Base-by-base conservation (phyloP, 1,140 invertebrate genomes). In the Drosophila repleta region DNA sequence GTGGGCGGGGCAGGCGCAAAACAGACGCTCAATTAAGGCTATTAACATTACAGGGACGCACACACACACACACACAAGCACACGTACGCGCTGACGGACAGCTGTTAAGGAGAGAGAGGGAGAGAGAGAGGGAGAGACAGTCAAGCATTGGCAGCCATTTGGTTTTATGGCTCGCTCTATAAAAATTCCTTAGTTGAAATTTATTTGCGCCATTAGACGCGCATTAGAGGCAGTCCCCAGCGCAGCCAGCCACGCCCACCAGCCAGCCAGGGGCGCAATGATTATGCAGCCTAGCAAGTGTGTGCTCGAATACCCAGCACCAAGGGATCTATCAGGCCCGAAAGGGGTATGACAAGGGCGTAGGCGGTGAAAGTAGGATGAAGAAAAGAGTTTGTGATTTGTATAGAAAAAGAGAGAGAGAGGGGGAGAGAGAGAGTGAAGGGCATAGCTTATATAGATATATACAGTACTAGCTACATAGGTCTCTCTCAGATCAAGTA, bases 161-260 rank as follows among this genome's bases (percentile, higher is more conserved):
- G 71, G 74, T 85, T 85, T 85, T 87, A 85, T 85, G 78, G 68
- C 74, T 74, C 84, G 83, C 79, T 83, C 79, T 88, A 88, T 88
- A 88, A 88, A 88, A 88, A 88, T 88, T 88, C 83, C 83, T 88
- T 88, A 88, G 83, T 88, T 88, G 83, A 88, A 88, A 88, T 88
- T 88, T 88, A 88, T 88, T 88, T 88, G 84, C 72, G 75, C 83
- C 83, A 88, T 88, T 88, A 88, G 83, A 84, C 68, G 83, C 62
- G 76, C 83, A 88, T 88, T 88, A 88, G 69, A 83, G 79, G 67
- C 84, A 56, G 63, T 58, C 58, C 51, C 52, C 51, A 46, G n/a
- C 56, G 45, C 74, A 51, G 26, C 18, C 43, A 49, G 62, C 71
- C 75, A 74, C 61, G 58, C 76, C 71, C 49, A 20, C 53, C 11